Evolutionary conservation across 2,888 invertebrate species (phyloP).

Genomic region (Horisme vitalbata): DNA sequence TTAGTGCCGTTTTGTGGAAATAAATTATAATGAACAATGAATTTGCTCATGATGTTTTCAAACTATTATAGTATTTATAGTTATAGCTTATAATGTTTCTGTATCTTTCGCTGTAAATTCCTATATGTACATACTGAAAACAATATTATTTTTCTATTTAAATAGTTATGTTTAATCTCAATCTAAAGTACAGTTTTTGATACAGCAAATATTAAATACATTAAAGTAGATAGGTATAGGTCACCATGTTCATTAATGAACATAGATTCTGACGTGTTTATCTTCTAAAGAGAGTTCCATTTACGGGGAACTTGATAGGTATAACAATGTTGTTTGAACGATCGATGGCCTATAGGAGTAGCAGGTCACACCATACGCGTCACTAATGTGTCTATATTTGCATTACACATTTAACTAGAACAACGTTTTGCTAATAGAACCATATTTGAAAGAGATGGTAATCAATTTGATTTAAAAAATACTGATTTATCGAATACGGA

Average conservation of each 20-base stretch:
- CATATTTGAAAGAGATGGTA: slow-evolving; percentile 2
- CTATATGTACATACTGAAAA: too few species aligned
- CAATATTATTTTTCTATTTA: too few species aligned
- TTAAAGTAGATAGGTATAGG: neutral
- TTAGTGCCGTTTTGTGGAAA: too few species aligned
- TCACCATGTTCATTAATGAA: neutral
- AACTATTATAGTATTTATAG: too few species aligned
- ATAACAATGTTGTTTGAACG: slow-evolving; percentile 28
- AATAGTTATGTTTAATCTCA: too few species aligned
- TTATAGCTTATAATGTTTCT: too few species aligned
- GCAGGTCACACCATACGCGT: slow-evolving; percentile 21
- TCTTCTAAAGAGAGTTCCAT: slow-evolving; percentile 21
- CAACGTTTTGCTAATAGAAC: slow-evolving; percentile 10
- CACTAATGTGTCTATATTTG: slow-evolving; percentile 29
- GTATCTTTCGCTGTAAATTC: too few species aligned
- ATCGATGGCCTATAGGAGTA: slow-evolving; percentile 26
- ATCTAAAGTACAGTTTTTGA: too few species aligned
- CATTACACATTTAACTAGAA: slow-evolving; percentile 18
- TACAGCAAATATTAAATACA: too few species aligned
- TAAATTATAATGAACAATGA: too few species aligned
- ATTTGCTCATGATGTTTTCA: too few species aligned
- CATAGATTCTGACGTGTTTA: slow-evolving; percentile 4
- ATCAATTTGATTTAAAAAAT: neutral
- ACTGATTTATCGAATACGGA: neutral
- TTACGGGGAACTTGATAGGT: slow-evolving; percentile 23